phyloP scores from a whole-genome alignment of 2,797 vertebrate species.

The Hydrolagus colliei region DNA sequence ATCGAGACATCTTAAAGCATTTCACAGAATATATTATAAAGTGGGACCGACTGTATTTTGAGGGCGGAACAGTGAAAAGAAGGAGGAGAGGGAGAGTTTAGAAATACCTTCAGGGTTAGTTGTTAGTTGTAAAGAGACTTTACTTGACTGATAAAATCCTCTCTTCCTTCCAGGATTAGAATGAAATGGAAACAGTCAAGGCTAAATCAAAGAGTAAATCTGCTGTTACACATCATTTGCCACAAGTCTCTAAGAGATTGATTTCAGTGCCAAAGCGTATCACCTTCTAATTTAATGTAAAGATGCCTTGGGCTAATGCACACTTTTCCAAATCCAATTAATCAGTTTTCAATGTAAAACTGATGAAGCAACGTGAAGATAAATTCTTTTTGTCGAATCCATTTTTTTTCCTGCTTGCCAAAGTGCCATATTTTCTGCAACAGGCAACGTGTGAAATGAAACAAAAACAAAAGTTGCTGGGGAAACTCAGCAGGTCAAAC shows the following conservation, averaged over 20 bases:
- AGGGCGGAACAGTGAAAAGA: too few relatives aligned
- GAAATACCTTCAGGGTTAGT: too few relatives aligned
- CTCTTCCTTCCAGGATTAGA: neutral
- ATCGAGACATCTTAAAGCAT: too few relatives aligned
- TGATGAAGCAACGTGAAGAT: neutral
- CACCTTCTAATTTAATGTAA: neutral
- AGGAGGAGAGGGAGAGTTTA: too few relatives aligned
- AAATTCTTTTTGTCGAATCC: neutral
- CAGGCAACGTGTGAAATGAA: neutral
- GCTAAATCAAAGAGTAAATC: constrained; percentile 1
- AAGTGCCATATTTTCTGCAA: neutral
- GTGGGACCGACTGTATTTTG: too few relatives aligned
- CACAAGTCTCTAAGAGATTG: neutral
- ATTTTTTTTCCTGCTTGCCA: neutral
- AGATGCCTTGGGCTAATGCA: neutral
- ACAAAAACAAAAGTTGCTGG: too few relatives aligned
- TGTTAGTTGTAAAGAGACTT: neutral
- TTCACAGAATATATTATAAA: too few relatives aligned
- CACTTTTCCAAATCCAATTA: neutral
- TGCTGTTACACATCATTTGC: neutral
- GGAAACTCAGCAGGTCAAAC: too few relatives aligned
- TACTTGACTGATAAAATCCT: neutral
- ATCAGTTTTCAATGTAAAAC: neutral
- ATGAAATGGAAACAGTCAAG: neutral
- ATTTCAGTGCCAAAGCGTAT: neutral